Evolutionary conservation across 2,888 invertebrate species (phyloP).

Genomic region (Hemithea aestivaria): DNA sequence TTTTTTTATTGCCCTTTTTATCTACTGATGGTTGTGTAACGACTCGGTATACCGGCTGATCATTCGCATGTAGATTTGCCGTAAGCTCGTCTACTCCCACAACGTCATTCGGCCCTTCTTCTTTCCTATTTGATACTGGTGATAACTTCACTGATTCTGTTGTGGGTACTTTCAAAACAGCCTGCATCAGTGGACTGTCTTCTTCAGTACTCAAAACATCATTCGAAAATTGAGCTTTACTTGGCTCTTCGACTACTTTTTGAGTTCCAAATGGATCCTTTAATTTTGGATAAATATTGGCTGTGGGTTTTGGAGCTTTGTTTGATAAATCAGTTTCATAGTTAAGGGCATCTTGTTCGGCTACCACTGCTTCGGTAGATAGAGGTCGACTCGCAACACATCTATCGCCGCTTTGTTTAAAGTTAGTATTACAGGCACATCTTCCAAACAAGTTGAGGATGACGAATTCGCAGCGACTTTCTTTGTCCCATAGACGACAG

Average conservation of each 20-base stretch:
- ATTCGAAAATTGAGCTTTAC: constrained; percentile 55
- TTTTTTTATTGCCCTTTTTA: constrained; percentile 65
- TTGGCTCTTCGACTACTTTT: constrained; percentile 52
- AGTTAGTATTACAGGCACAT: constrained; percentile 87
- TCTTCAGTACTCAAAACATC: constrained; percentile 63
- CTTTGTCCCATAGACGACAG: constrained; percentile 89
- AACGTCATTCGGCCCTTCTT: constrained; percentile 63
- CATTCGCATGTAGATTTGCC: constrained; percentile 69
- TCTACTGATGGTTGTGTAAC: constrained; percentile 68
- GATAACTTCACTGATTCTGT: constrained; percentile 54
- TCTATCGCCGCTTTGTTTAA: constrained; percentile 81
- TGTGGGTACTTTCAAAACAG: constrained; percentile 62
- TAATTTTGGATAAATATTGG: constrained; percentile 26
- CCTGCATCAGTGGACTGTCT: constrained; percentile 66
- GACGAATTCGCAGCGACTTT: constrained; percentile 92
- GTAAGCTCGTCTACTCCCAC: constrained; percentile 65
- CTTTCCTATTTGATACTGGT: constrained; percentile 54
- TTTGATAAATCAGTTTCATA: constrained; percentile 31
- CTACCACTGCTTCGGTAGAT: constrained; percentile 61
- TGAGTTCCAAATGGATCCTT: constrained; percentile 26
- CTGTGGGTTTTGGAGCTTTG: constrained; percentile 42
- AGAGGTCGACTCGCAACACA: constrained; percentile 74
- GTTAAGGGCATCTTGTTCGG: constrained; percentile 49
- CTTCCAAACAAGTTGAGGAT: constrained; percentile 94
- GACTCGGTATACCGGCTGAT: constrained; percentile 71